Conservation (phyloP, 2,797 vertebrate species). For the Alca torda region DNA sequence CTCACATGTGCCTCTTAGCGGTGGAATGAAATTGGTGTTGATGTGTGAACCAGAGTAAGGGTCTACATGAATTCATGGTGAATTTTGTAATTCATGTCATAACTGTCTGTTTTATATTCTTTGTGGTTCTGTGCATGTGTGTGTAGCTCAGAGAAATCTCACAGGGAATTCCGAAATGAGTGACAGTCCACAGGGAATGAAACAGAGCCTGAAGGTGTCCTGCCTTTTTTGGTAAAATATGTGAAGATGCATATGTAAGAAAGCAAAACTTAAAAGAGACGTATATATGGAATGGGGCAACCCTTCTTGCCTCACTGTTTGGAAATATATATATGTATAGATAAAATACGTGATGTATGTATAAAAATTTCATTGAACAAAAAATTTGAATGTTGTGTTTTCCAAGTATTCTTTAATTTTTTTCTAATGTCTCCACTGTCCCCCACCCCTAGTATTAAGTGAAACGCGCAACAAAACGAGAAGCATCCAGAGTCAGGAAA, state of each 20-base stretch:
- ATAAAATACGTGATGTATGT: not conserved
- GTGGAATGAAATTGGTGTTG: conserved; percentile 2
- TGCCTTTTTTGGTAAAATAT: not conserved
- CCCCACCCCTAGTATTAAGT: not conserved
- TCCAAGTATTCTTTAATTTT: not conserved
- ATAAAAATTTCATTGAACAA: not conserved
- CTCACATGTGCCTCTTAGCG: not conserved
- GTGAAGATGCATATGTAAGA: not conserved
- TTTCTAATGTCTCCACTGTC: not conserved
- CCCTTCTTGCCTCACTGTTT: not conserved
- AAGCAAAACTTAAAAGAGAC: not conserved
- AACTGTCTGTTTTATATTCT: conserved; percentile 18
- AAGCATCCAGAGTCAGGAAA: not conserved
- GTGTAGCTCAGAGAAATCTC: not conserved
- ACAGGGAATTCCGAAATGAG: not conserved
- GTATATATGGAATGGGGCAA: not conserved
- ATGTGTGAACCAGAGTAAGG: conserved; percentile 28
- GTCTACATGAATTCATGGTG: not conserved
- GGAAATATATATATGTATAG: not conserved
- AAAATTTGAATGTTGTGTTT: not conserved
- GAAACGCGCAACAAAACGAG: not conserved
- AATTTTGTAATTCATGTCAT: conserved; percentile 45
- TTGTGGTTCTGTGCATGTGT: not conserved
- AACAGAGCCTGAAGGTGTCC: not conserved
- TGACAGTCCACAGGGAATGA: not conserved